Percentiles rank a stretch among this genome's conserved stretches.
These are phyloP conservation scores for Lamproptera curius DNA, from an alignment of 2,888 invertebrate genomes.

Conservation along the genomic window DNA sequence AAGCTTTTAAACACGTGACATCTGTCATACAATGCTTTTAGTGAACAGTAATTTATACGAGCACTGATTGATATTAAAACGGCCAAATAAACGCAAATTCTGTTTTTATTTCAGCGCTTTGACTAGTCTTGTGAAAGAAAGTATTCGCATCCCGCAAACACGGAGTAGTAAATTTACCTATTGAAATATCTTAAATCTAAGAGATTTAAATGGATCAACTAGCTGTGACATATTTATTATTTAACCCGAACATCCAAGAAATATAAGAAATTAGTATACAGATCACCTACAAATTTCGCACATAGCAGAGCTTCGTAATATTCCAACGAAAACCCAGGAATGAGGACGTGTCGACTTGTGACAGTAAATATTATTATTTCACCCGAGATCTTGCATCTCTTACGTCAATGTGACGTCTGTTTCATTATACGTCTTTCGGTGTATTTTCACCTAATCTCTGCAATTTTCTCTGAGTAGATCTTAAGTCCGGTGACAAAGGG, in stretches of 20 bases:
- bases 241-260: not conserved
- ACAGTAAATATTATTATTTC: constrained; percentile 73
- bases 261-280: constrained; percentile 5
- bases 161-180: no score
- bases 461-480: constrained; percentile 38
- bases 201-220: no score
- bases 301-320: constrained; percentile 24
- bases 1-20: constrained; percentile 22
- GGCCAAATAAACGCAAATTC: no score
- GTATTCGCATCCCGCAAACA: no score
- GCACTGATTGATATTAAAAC: not conserved
- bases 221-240: not conserved
- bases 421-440: constrained; percentile 59
- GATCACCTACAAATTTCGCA: constrained; percentile 6
- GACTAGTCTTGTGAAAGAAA: no score
- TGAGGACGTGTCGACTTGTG: constrained; percentile 55
- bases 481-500: constrained; percentile 43
- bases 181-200: no score
- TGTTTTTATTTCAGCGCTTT: no score
- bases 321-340: constrained; percentile 55
- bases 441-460: constrained; percentile 48
- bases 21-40: constrained; percentile 23
- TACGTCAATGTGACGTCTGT: constrained; percentile 75
- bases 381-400: constrained; percentile 67
- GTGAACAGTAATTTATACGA: constrained; percentile 16